A percentile compares a stretch with the other conserved stretches of the same genome.
phyloP scores from a whole-genome alignment of 1,140 invertebrate genomes.

The Gonatopus flavifemur region DNA sequence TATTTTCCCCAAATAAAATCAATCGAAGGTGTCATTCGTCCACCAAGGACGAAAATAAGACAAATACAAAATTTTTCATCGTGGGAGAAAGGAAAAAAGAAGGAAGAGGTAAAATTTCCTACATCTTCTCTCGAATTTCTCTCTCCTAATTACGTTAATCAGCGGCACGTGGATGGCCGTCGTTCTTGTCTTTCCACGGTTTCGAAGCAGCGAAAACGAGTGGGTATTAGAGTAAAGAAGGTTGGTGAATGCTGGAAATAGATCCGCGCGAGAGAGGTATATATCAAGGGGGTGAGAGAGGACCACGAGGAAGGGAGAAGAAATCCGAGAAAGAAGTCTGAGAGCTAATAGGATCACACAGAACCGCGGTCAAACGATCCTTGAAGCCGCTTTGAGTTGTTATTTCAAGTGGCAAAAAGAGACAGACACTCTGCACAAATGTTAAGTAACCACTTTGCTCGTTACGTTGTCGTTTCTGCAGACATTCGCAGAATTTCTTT shows the following conservation, averaged over 20 bases:
- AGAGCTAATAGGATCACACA: slow-evolving; percentile 52
- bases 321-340: slow-evolving; percentile 46
- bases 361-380: slow-evolving; percentile 46
- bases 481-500: too few relatives aligned
- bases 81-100: background rate
- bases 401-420: slow-evolving; percentile 31
- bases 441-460: too few relatives aligned
- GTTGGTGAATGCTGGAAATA: slow-evolving; percentile 29
- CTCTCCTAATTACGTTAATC: slow-evolving; percentile 55
- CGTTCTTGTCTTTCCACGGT: slow-evolving; percentile 22
- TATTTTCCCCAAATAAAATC: too few relatives aligned
- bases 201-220: slow-evolving; percentile 24
- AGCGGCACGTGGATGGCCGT: slow-evolving; percentile 50
- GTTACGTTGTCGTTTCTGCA: too few relatives aligned
- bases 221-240: too few relatives aligned
- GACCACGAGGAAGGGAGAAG: slow-evolving; percentile 11
- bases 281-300: slow-evolving; percentile 2
- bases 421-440: too few relatives aligned
- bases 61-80: too few relatives aligned
- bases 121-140: too few relatives aligned
- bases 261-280: slow-evolving; percentile 16
- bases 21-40: too few relatives aligned
- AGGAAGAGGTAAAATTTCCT: slow-evolving; percentile 8
- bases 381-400: slow-evolving; percentile 47
- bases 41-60: too few relatives aligned